These are phyloP conservation scores for Papilio aristodemus DNA, from an alignment of 1,140 invertebrate species.

Conservation along the genomic window DNA sequence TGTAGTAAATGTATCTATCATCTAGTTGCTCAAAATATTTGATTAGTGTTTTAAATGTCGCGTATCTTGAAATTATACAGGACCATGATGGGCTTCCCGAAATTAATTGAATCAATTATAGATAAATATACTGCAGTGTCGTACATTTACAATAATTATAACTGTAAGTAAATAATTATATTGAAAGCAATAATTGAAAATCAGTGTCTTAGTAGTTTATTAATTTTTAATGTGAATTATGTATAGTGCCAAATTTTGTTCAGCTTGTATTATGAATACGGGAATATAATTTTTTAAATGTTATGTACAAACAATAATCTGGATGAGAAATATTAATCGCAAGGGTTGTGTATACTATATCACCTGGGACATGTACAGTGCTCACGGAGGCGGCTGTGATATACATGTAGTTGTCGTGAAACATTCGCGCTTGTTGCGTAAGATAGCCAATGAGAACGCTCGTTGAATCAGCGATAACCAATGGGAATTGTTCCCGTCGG, in stretches of 20 bases:
- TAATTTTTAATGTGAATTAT: constrained; percentile 27
- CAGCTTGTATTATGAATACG: constrained; percentile 33
- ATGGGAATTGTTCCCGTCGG: too few species aligned
- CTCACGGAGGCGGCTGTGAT: background rate
- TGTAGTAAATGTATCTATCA: constrained; percentile 43
- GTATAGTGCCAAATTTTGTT: constrained; percentile 43
- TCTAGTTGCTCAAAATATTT: constrained; percentile 58
- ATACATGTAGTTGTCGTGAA: background rate
- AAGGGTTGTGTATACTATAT: constrained; percentile 48
- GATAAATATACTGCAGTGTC: constrained; percentile 23
- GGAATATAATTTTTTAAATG: constrained; percentile 16
- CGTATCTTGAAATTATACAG: constrained; percentile 50
- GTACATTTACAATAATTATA: constrained; percentile 26
- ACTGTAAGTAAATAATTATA: constrained; percentile 22
- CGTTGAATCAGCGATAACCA: too few species aligned
- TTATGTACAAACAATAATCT: constrained; percentile 37
- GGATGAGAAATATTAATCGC: constrained; percentile 35
- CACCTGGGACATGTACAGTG: background rate
- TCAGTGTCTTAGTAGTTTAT: constrained; percentile 32
- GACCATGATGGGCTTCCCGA: constrained; percentile 57
- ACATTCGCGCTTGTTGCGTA: background rate
- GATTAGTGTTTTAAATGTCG: constrained; percentile 36
- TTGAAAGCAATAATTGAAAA: constrained; percentile 38
- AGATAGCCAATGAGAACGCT: background rate
- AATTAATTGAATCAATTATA: constrained; percentile 47